Conservation (phyloP, 2,113 vertebrate genomes). For the Phylloscopus trochiloides region DNA sequence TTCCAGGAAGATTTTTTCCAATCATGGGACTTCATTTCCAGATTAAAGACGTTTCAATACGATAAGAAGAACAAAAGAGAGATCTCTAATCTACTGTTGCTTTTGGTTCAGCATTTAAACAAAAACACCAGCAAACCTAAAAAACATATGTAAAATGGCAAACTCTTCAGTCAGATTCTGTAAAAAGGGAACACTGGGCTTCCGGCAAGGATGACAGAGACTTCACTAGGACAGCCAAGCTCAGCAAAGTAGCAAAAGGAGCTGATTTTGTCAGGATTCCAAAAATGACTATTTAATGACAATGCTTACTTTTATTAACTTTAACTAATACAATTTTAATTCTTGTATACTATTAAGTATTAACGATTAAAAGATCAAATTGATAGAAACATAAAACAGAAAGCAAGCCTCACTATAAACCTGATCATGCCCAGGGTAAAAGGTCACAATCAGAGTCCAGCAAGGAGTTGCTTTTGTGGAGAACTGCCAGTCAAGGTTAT, state of each 20-base stretch:
- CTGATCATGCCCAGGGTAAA: neutral
- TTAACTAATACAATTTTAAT: neutral
- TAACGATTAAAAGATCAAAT: neutral
- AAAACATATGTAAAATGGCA: neutral
- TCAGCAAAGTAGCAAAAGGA: neutral
- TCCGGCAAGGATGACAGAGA: neutral
- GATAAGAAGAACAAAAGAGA: neutral
- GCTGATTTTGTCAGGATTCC: neutral
- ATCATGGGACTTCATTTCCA: neutral
- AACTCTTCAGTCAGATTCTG: neutral
- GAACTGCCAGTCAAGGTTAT: neutral
- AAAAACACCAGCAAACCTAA: neutral
- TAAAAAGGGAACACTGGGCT: neutral
- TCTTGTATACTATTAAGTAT: neutral
- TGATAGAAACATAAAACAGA: neutral
- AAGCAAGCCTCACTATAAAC: neutral
- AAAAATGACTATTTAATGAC: neutral
- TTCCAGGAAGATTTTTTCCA: neutral
- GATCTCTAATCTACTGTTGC: neutral
- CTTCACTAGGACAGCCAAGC: neutral
- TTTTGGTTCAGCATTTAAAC: neutral
- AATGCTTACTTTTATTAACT: neutral
- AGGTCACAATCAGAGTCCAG: neutral
- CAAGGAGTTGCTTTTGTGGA: neutral
- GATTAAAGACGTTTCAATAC: neutral